Evolutionary conservation across 2,888 invertebrate genomes (phyloP), one percentile per base, ranked within the genome.

Genomic region (Xanthostigma xanthostigma): DNA sequence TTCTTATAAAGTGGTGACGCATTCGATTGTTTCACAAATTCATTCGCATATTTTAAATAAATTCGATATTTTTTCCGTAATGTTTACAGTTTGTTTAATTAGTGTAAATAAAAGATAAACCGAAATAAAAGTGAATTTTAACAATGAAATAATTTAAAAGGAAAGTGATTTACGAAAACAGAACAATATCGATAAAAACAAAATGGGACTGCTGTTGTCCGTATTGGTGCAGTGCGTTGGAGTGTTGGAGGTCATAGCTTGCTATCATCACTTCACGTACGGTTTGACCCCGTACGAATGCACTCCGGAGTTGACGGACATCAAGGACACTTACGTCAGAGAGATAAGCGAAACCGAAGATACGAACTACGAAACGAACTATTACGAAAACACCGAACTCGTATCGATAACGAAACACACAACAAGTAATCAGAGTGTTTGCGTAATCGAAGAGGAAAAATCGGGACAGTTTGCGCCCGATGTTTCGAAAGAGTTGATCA

Each of bases 201-300:
- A 62, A 61, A 81, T 88, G 80, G 87, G 87, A 61, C 73, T 86
- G 56, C 65, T 87, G 59, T 67, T 88, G 51, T 86, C 88, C 45
- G 70, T 84, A 58, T 69, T 87, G 53, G 76, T 87, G 49, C 75
- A 81, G 53, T 86, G 84, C 65, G 79, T 84, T 53, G 87, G 88
- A 52, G 76, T 81, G 34, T 61, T 81, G 57, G 87, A 88, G 64
- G 72, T 81, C 41, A 59, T 79, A 47, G 75, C 78, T 50, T 76
- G 78, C 57, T 63, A 73, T 57, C 65, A 66, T 51, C 72, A 74
- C 57, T 67, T 78, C 41, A 58, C 70, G 44, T 67, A 67, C 55
- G 71, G 73, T 45, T 56, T 71, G 53, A 51, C 59, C 13, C 55
- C 49, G 41, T 48, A 35, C 40, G 40, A 44, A 45, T 47, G 41